Evolutionary conservation across 2,797 vertebrate species (phyloP).

Genomic region (Cryptoprocta ferox): DNA sequence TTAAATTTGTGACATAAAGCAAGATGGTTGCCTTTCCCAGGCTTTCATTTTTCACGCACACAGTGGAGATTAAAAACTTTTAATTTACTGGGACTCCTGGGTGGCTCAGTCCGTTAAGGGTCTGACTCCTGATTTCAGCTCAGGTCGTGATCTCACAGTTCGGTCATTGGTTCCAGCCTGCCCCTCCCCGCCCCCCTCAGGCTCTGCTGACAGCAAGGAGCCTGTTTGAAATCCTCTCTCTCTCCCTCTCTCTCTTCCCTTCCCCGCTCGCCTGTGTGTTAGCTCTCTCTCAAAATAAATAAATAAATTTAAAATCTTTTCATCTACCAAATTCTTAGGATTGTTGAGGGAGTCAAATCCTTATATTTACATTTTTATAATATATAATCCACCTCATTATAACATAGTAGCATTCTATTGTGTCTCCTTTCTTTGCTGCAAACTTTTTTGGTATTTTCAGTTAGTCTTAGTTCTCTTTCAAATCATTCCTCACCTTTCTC

Average conservation of each 20-base stretch:
- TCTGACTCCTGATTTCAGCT: no score
- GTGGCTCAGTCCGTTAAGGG: no score
- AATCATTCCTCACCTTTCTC: neutral
- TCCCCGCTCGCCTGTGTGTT: no score
- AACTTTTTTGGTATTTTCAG: constrained; percentile 22
- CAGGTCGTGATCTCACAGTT: no score
- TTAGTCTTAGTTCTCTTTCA: constrained; percentile 18
- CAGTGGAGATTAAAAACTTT: neutral
- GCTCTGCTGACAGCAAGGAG: no score
- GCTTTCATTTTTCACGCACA: neutral
- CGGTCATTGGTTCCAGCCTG: no score
- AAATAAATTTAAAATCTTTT: neutral
- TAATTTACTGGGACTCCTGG: neutral
- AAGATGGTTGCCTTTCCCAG: neutral
- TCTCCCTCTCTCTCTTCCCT: no score
- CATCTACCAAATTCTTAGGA: neutral
- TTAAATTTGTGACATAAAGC: neutral
- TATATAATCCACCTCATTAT: neutral
- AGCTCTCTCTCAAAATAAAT: no score
- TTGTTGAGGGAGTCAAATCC: neutral
- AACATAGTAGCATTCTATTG: neutral
- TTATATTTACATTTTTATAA: constrained; percentile 16
- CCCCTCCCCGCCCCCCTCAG: no score
- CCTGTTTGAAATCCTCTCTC: no score
- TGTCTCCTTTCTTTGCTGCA: neutral